Base-by-base conservation (phyloP, 2,113 vertebrate genomes). In the Laterallus jamaicensis region DNA sequence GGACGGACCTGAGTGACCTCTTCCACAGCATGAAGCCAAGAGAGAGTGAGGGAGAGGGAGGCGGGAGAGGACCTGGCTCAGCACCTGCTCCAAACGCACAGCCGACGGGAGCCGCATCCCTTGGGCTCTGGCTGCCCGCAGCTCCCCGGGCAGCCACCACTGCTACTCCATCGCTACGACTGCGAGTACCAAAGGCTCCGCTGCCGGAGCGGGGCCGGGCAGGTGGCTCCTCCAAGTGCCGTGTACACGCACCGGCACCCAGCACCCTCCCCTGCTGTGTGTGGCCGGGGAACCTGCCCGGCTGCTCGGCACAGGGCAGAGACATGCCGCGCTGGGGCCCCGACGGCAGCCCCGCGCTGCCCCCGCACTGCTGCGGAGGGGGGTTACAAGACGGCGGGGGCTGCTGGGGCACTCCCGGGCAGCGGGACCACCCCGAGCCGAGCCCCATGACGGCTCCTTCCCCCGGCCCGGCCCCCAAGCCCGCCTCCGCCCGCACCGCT, bases 201-300 rank as follows among this genome's bases (percentile, higher is more conserved):
- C 56, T 18, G 82, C 68, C 10, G 10, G 58, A 19, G 59, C 5
- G 7, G 40, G 37, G 39, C 9, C 9, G 20, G 19, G 25, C 35
- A 2, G 35, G 55, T 20, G 8, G 35, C 17, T 52, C 55, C 32
- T 5, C 24, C 25, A 20, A 17, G 11, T 3, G 75, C 85, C 22
- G 32, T 40, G 3, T 10, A 2, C 49, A 6, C 54, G 2, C 0
- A 44, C 20, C 70, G 26, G 56, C 82, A 4, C 20, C n/a, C 17
- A 3, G 49, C 21, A 25, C 35, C 1, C 42, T 6, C 21, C 59
- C 52, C 39, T 13, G 13, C 7, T 2, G 25, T 2, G 9, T 2
- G 25, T 2, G 73, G 5, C 37, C 21, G 32, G 31, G 35, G 25
- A 50, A 22, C n/a, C 37, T 4, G 24, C 49, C 35, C 35, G 6